Evolutionary conservation across 2,113 vertebrate genomes (phyloP), one percentile per base, ranked within the genome.

Genomic region (Bungarus multicinctus): DNA sequence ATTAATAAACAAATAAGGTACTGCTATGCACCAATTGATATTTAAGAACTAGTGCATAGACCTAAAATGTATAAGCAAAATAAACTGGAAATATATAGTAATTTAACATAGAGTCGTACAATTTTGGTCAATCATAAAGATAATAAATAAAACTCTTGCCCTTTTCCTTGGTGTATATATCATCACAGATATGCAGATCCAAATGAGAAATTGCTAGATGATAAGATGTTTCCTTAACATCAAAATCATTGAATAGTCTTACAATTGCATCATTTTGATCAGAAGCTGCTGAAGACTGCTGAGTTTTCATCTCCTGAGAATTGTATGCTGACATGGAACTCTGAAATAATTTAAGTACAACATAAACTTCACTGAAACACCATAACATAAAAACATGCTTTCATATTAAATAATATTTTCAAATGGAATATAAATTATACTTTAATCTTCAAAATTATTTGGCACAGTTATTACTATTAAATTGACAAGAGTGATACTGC

Each of bases 101-200:
- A 27, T 81, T 60, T 39, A 81, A 81, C 69, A 81, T 7, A 81
- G 74, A 81, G 34, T 43, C 34, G 4, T 43, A 81, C 74, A 22
- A 22, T 43, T 81, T 81, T 81, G 18, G 50, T 39, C 45, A 86
- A 43, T 27, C 57, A 55, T 43, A 18, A 90, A 86, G 34, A 16
- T n/a, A 87, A 3, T 47, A 52, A 85, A 85, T 25, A 89, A 94
- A 27, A 25, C n/a, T 69, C 43, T 96, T 97, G 99, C 99, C 99
- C 98, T 98, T 99, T 96, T 99, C 99, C 96, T 98, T 98, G 87
- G 98, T 97, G 90, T 99, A 98, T 97, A 99, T 99, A 97, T 99
- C 99, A 93, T 99, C 99, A 93, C 99, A 99, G 96, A 99, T 99
- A 97, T 99, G 99, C 94, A 99, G 97, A 97, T 99, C 99, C 55